These are phyloP conservation scores for Ardeotis arabs DNA, from an alignment of 2,113 vertebrate genomes.

Conservation along the genomic window DNA sequence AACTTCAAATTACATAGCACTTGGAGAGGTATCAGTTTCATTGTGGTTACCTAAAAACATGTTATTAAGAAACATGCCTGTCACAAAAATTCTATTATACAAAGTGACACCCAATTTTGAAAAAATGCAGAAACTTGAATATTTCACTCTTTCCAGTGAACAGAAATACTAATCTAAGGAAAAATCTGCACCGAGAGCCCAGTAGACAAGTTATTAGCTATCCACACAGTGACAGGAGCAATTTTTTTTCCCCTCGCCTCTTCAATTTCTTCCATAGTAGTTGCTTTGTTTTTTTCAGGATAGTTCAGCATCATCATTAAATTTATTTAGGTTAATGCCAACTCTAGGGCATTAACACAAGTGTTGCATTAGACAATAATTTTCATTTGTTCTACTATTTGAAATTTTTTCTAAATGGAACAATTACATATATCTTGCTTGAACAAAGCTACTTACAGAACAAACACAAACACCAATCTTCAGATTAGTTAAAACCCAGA, in stretches of 20 bases:
- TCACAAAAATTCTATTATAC: neutral
- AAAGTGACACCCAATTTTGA: neutral
- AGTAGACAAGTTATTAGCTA: neutral
- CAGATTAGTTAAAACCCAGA: neutral
- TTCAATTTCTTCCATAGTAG: neutral
- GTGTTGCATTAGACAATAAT: neutral
- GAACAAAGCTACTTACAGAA: neutral
- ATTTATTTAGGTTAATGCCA: neutral
- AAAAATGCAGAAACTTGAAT: neutral
- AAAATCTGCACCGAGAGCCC: neutral
- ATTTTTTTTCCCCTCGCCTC: neutral
- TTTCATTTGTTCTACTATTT: neutral
- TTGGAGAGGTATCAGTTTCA: neutral
- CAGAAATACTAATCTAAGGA: neutral
- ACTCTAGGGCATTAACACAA: neutral
- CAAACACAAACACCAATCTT: neutral
- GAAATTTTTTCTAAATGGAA: neutral
- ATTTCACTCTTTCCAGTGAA: neutral
- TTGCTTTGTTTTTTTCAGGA: neutral
- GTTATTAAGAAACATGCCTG: slow-evolving; percentile 11
- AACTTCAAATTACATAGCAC: neutral
- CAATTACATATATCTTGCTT: neutral
- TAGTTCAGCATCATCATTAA: neutral
- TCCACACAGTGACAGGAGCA: neutral
- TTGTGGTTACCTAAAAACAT: slow-evolving; percentile 13